Evolutionary conservation across 2,797 vertebrate species (phyloP).

Genomic region (Takifugu rubripes): DNA sequence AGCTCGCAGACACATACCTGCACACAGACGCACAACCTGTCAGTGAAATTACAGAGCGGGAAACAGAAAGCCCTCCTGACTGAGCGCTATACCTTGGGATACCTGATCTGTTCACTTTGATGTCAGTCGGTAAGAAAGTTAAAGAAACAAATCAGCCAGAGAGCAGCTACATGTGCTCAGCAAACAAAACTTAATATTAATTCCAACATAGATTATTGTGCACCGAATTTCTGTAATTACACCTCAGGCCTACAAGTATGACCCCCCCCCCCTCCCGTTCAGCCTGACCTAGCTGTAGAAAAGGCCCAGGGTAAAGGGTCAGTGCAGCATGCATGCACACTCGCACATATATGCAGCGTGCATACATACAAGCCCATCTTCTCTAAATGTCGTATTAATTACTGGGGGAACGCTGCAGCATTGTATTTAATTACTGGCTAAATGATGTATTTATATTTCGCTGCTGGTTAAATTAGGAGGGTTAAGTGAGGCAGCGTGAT

Average conservation of each 20-base stretch:
- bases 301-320: conserved; percentile 4
- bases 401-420: conserved; percentile 69
- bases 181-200: conserved; percentile 77
- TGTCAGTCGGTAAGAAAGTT: conserved; percentile 71
- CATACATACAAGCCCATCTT: conserved; percentile 46
- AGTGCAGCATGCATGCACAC: background rate
- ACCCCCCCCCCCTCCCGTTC: conserved; percentile 9
- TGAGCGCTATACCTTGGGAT: conserved; percentile 70
- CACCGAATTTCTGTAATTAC: conserved; percentile 41
- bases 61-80: conserved; percentile 70
- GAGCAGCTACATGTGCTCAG: conserved; percentile 68
- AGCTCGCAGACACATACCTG: conserved; percentile 23
- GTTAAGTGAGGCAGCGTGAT: conserved; percentile 69
- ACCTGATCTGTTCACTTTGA: conserved; percentile 75
- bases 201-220: conserved; percentile 41
- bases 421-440: conserved; percentile 76
- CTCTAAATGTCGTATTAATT: conserved; percentile 73
- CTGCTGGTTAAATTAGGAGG: conserved; percentile 67
- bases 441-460: conserved; percentile 75
- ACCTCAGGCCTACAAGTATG: conserved; percentile 17
- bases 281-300: conserved; percentile 15
- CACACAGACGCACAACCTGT: conserved; percentile 52
- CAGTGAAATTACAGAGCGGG: conserved; percentile 73
- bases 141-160: conserved; percentile 72
- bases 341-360: conserved; percentile 6